A percentile compares a stretch with the other conserved stretches of the same genome.
Conservation (phyloP, 2,113 vertebrate species). For the Cynoglossus semilaevis region DNA sequence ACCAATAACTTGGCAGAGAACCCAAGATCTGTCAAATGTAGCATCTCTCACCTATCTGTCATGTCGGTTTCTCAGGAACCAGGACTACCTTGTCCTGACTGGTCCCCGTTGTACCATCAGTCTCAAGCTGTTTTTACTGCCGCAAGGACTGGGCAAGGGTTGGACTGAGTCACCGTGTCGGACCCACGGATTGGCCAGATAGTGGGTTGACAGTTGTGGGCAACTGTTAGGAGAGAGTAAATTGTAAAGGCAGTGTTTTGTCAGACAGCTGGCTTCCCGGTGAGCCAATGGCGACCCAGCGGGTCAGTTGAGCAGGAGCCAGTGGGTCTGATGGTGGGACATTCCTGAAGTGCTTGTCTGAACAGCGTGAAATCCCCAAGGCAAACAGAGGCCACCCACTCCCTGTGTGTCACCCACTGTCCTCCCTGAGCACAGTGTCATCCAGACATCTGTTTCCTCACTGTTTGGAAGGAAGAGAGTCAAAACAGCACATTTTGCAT, state of each 20-base stretch:
- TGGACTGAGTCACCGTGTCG: conserved; percentile 39
- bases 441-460: not conserved
- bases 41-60: conserved; percentile 48
- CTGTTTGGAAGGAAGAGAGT: not conserved
- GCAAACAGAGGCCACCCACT: conserved; percentile 68
- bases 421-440: conserved; percentile 7
- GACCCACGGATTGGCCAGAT: conserved; percentile 20
- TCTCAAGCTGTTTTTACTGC: conserved; percentile 41
- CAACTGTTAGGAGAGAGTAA: conserved; percentile 34
- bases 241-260: conserved; percentile 35
- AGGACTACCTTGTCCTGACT: conserved; percentile 26
- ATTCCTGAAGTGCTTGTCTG: conserved; percentile 70
- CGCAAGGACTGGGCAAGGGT: conserved; percentile 6
- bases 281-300: conserved; percentile 48
- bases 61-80: conserved; percentile 18
- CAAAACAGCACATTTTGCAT: not conserved
- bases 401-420: conserved; percentile 32
- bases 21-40: conserved; percentile 10
- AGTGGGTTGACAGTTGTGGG: conserved; percentile 38
- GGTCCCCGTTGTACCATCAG: conserved; percentile 39
- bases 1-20: conserved; percentile 12
- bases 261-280: conserved; percentile 56
- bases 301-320: conserved; percentile 60
- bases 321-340: conserved; percentile 62
- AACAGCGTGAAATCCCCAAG: conserved; percentile 66